Base-by-base conservation (phyloP, 53 echinoderm and acorn worm species). In the Astropecten irregularis region DNA sequence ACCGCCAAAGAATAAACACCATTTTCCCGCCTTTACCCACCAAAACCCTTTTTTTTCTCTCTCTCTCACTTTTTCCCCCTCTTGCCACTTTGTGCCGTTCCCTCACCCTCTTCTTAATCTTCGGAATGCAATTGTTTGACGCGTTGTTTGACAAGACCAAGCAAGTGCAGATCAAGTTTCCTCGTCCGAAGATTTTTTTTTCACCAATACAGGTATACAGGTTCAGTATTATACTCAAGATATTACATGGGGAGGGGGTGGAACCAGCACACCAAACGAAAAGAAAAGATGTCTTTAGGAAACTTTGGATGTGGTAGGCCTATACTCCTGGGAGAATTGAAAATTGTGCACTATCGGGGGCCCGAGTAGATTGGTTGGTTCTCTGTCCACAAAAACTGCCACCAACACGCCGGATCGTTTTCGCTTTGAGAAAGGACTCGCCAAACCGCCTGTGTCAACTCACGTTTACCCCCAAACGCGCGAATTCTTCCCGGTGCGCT, bases 51-150 rank as follows among this genome's bases (percentile, higher is more conserved):
- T 71, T 51, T 71, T 51, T 4, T 68, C 8, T 49, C 49, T 36
- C 30, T 36, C 33, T 26, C 31, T 70, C n/a, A n/a, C n/a, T n/a
- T n/a, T n/a, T n/a, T n/a, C n/a, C n/a, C n/a, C n/a, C n/a, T n/a
- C n/a, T n/a, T 15, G 38, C n/a, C 53, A 0, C 29, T 32, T 62
- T 31, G 23, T 31, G 47, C 47, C 47, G 47, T 62, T 5, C 10
- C 14, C 18, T 11, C 36, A 3, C 64, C 6, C 37, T 20, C 4
- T 23, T 58, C 57, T 40, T 76, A 76, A 76, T 76, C 58, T 56
- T 56, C 76, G 76, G 76, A 76, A 76, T 76, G 76, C 58, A 76
- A 76, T 76, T 57, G 76, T 76, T n/a, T 76, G 76, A 72, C 72
- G 73, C 26, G 85, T 72, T 85, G 85, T 85, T 85, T 71, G 85